These are phyloP conservation scores for Euspilapteryx auroguttella DNA, from an alignment of 2,888 invertebrate species.

Conservation along the genomic window DNA sequence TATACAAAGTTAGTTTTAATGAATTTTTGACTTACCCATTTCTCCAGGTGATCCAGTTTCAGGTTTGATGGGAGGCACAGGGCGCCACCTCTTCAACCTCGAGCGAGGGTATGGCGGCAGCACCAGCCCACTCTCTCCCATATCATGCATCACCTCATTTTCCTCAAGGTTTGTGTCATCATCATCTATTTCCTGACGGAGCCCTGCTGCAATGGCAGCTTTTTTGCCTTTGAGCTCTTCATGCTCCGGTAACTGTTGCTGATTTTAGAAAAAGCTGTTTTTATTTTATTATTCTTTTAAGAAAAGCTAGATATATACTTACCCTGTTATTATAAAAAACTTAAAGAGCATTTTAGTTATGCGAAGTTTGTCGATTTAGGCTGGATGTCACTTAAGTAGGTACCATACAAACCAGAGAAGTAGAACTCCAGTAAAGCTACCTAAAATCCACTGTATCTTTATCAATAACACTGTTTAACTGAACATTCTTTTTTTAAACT, in stretches of 20 bases:
- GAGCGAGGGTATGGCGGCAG: constrained; percentile 31
- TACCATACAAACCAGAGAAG: too few relatives aligned
- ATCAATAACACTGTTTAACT: too few relatives aligned
- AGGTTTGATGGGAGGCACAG: constrained; percentile 70
- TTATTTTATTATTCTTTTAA: too few relatives aligned
- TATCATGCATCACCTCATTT: constrained; percentile 29
- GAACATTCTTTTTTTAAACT: too few relatives aligned
- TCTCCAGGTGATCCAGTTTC: constrained; percentile 81
- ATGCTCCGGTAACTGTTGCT: constrained; percentile 12
- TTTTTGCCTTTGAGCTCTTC: constrained; percentile 39
- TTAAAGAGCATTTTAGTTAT: too few relatives aligned
- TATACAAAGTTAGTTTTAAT: too few relatives aligned
- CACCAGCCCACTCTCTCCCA: constrained; percentile 30
- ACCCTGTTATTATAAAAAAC: too few relatives aligned
- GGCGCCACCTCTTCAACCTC: constrained; percentile 69
- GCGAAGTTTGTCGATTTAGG: too few relatives aligned
- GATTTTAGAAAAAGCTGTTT: constrained; percentile 13
- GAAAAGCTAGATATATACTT: too few relatives aligned
- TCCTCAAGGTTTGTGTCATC: constrained; percentile 37
- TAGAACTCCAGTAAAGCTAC: too few relatives aligned
- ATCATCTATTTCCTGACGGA: constrained; percentile 23
- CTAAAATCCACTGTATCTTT: too few relatives aligned
- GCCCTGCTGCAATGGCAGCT: constrained; percentile 44
- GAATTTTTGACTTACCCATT: constrained; percentile 73
- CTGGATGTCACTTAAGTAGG: too few relatives aligned